Conservation (phyloP, 2,888 invertebrate species). For the Tubiluchus corallicola region DNA sequence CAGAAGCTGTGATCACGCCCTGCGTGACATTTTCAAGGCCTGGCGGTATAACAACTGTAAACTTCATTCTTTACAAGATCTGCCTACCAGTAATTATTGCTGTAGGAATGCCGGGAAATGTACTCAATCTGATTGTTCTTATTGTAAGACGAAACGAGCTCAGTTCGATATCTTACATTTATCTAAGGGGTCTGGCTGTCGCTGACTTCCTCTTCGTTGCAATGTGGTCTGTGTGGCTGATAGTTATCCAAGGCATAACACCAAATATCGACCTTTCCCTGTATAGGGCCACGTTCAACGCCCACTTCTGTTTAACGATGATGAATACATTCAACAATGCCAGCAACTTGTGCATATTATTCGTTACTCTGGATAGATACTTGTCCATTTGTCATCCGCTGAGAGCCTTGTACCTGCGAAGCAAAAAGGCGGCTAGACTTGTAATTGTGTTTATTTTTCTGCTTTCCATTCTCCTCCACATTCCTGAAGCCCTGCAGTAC, state of each 20-base stretch:
- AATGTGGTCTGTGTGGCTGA: no score
- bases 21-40: no score
- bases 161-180: neutral
- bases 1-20: no score
- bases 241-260: no score
- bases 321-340: neutral
- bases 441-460: neutral
- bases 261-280: no score
- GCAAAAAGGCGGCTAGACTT: neutral
- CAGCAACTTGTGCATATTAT: neutral
- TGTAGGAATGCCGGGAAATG: neutral
- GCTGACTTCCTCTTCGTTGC: neutral
- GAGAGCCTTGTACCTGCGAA: neutral
- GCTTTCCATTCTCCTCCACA: neutral
- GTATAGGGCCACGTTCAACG: no score
- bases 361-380: neutral
- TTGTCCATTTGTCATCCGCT: slow-evolving; percentile 1
- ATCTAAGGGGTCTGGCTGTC: neutral
- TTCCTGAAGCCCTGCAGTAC: neutral
- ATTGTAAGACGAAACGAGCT: neutral
- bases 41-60: no score
- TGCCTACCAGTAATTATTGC: neutral
- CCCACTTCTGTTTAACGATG: neutral
- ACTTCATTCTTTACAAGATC: neutral
- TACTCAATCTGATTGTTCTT: neutral